These are phyloP conservation scores for Hemithea aestivaria DNA, from an alignment of 2,888 invertebrate species.

Conservation along the genomic window DNA sequence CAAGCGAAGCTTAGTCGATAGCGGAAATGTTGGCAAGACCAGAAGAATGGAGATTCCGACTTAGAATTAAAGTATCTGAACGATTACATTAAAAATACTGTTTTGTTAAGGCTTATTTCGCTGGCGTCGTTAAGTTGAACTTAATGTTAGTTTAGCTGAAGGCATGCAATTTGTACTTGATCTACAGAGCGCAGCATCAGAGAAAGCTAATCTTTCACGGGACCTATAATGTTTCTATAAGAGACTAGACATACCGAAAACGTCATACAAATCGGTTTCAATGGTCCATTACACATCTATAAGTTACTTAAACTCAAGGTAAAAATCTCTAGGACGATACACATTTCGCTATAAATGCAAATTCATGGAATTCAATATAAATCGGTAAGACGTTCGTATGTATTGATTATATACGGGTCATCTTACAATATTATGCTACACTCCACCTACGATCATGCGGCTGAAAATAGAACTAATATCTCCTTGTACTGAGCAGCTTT, in stretches of 20 bases:
- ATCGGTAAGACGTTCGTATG: conserved; percentile 53
- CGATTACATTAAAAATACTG: conserved; percentile 26
- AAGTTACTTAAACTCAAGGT: conserved; percentile 72
- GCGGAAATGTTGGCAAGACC: conserved; percentile 29
- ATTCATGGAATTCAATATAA: conserved; percentile 78
- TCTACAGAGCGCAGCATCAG: conserved; percentile 54
- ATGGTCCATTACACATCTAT: conserved; percentile 55
- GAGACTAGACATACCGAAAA: conserved; percentile 73
- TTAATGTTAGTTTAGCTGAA: conserved; percentile 48
- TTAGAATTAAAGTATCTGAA: conserved; percentile 12
- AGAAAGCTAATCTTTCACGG: conserved; percentile 49
- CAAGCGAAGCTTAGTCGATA: too few species aligned
- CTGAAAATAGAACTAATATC: too few species aligned
- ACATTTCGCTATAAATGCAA: conserved; percentile 78
- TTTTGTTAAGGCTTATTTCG: conserved; percentile 16
- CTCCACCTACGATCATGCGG: too few species aligned
- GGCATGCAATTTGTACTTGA: conserved; percentile 74
- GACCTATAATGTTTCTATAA: conserved; percentile 50
- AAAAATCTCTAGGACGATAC: conserved; percentile 77
- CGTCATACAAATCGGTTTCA: conserved; percentile 57
- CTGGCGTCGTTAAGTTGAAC: conserved; percentile 26
- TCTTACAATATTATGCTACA: conserved; percentile 75
- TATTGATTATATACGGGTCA: conserved; percentile 34
- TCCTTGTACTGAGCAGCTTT: too few species aligned
- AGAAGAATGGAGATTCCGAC: conserved; percentile 19